Conservation (phyloP, 2,113 vertebrate species). For the Neogobius melanostomus region DNA sequence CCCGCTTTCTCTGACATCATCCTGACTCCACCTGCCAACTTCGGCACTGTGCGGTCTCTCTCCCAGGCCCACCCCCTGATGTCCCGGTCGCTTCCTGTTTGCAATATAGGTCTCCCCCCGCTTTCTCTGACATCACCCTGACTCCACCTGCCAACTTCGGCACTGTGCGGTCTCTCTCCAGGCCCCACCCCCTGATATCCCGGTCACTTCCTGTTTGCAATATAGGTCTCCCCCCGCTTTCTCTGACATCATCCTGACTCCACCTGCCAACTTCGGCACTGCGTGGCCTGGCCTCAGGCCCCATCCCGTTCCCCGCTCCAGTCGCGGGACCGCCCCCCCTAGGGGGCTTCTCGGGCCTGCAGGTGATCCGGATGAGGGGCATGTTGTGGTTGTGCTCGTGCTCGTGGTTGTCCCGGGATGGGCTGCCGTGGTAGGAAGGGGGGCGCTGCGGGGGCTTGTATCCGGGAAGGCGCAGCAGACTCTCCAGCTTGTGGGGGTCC, state of each 20-base stretch:
- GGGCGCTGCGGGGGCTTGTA: constrained; percentile 56
- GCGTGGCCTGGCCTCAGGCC: constrained; percentile 29
- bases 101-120: too few relatives aligned
- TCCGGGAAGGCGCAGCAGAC: constrained; percentile 59
- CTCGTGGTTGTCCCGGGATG: constrained; percentile 30
- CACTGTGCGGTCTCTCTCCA: neutral
- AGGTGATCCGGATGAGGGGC: constrained; percentile 71
- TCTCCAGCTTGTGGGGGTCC: constrained; percentile 38
- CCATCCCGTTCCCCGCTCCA: constrained; percentile 48
- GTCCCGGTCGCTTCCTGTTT: neutral
- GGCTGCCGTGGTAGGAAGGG: constrained; percentile 68
- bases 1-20: neutral
- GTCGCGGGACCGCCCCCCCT: neutral
- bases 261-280: neutral
- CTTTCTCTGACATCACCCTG: too few relatives aligned
- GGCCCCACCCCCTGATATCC: neutral
- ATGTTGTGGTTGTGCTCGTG: constrained; percentile 28
- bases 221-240: constrained; percentile 67
- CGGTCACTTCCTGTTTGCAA: neutral
- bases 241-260: constrained; percentile 3
- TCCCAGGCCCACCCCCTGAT: neutral
- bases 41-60: neutral
- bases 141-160: constrained; percentile 58
- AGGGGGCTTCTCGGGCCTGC: constrained; percentile 28
- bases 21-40: neutral